Evolutionary conservation across 2,888 invertebrate species (phyloP), one percentile per base, ranked within the genome.

Genomic region (Cancer borealis): DNA sequence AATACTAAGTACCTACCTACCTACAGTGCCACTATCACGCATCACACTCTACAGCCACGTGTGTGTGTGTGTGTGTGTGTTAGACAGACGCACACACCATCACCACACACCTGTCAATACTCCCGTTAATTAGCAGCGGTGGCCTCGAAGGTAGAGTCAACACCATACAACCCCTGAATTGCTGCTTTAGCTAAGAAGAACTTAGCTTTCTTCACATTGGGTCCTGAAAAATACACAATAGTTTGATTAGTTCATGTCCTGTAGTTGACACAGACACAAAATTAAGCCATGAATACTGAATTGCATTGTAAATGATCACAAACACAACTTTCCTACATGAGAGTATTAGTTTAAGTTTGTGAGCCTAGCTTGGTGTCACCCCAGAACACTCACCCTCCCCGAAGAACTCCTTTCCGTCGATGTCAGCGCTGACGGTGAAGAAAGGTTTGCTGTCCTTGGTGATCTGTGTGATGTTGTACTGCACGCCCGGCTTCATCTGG

Each of bases 201-300:
- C 91, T 95, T 95, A 21, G 95, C 95, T 87, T 95, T 95, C 93
- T 95, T 95, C 39, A 95, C 93, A 88, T 93, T 94, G 1, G 93
- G 46, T 10, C 94, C 95, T 95, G 95, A 92, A 93, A 91, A 46
- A 12, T 21, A 93, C 91, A 84, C 8, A 66, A 60, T 73, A 73
- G 79, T 47, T 30, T 17, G 73, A 17, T 93, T 60, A 92, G 47
- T 3, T 66, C 45, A 5, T 21, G 39, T 54, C 14, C 12, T 47
- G 47, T 26, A 26, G 6, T 14, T 30, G 8, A 54, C 30, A 10
- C 39, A 39, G 1, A 39, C 39, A 39, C 39, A 39, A 39, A 39
- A 39, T 39, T 39, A 39, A 39, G 39, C 2, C 39, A 39, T 39
- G 39, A 39, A 39, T 39, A 39, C 39, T 39, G 39, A 39, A 39